These are phyloP conservation scores for Sinhomidia bicolor DNA, from an alignment of 2,888 invertebrate species.

Conservation along the genomic window DNA sequence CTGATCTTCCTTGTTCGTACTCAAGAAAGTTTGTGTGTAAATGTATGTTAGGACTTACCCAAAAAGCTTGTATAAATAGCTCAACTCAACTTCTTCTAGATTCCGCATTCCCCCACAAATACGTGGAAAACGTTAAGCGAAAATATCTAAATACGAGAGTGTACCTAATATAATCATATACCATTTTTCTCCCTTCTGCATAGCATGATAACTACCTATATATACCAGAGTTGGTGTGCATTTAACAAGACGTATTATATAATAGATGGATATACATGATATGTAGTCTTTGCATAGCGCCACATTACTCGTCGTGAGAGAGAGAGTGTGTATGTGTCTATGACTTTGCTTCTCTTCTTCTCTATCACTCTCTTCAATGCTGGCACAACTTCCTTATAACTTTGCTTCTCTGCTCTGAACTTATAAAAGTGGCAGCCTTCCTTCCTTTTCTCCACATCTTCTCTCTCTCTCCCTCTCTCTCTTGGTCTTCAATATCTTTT, in stretches of 20 bases:
- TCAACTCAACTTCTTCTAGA: slow-evolving; percentile 34
- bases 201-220: not conserved
- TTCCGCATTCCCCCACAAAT: slow-evolving; percentile 57
- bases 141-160: slow-evolving; percentile 12
- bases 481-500: slow-evolving; percentile 27
- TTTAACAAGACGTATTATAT: slow-evolving; percentile 26
- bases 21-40: slow-evolving; percentile 54
- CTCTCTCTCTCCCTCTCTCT: too few relatives aligned
- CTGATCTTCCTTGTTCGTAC: slow-evolving; percentile 60
- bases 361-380: slow-evolving; percentile 15
- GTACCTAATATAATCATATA: too few relatives aligned
- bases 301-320: not conserved
- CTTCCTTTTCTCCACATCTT: slow-evolving; percentile 50
- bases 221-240: not conserved
- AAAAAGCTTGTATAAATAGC: slow-evolving; percentile 34
- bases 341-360: too few relatives aligned
- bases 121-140: not conserved
- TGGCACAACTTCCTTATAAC: slow-evolving; percentile 63
- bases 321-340: not conserved
- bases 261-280: slow-evolving; percentile 6
- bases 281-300: slow-evolving; percentile 35
- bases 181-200: too few relatives aligned
- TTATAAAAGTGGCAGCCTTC: slow-evolving; percentile 61
- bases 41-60: slow-evolving; percentile 21
- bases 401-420: slow-evolving; percentile 46